These are phyloP conservation scores for Oppia nitens DNA, from an alignment of 1,140 invertebrate genomes.

Conservation along the genomic window DNA sequence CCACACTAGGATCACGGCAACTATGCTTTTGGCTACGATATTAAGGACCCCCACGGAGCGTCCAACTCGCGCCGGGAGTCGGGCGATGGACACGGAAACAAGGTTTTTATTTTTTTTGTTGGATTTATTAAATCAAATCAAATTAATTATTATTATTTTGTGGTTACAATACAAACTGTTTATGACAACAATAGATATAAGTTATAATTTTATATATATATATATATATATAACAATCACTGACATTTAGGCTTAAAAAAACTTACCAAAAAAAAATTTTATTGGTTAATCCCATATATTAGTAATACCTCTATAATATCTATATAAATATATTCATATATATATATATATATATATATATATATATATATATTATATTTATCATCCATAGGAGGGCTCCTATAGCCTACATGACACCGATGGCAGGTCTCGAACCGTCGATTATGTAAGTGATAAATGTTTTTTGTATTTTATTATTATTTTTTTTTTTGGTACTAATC, in stretches of 20 bases:
- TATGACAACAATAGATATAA: too few species aligned
- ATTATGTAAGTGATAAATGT: conserved; percentile 16
- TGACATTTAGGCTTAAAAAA: too few species aligned
- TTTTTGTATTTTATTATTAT: neutral
- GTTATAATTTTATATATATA: too few species aligned
- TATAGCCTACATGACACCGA: conserved; percentile 18
- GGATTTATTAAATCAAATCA: too few species aligned
- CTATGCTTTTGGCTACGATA: conserved; percentile 22
- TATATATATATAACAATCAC: too few species aligned
- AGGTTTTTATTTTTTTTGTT: too few species aligned
- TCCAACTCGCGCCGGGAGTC: conserved; percentile 18
- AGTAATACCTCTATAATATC: neutral
- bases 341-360: too few species aligned
- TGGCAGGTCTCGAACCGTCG: conserved; percentile 17
- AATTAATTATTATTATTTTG: too few species aligned
- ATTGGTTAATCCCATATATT: neutral
- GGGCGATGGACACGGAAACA: conserved; percentile 21
- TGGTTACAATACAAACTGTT: too few species aligned
- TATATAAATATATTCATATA: too few species aligned
- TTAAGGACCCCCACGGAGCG: conserved; percentile 19
- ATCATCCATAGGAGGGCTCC: conserved; percentile 17
- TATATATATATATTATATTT: too few species aligned
- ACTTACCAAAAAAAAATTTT: too few species aligned
- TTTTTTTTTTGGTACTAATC: neutral
- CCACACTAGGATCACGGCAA: neutral